phyloP scores from a whole-genome alignment of 2,797 vertebrate species.

The Xiphorhynchus erythropygius region DNA sequence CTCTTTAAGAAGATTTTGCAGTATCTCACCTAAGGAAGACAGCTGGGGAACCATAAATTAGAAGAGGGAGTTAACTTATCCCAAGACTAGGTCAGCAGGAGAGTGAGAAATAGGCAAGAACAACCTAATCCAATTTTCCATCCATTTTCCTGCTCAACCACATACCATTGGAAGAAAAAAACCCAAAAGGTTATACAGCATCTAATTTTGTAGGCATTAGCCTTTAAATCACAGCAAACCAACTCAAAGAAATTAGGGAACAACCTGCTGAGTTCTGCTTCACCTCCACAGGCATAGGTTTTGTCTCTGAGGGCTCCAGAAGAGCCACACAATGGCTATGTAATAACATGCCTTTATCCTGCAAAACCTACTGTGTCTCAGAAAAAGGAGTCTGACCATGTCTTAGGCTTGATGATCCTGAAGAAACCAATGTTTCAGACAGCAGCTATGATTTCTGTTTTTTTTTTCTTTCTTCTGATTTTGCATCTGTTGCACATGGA shows the following conservation, averaged over 20 bases:
- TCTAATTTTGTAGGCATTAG: constrained; percentile 36
- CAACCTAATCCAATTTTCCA: constrained; percentile 18
- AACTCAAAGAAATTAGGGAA: constrained; percentile 2
- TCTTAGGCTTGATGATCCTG: background rate
- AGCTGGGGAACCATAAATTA: background rate
- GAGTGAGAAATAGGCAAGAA: constrained; percentile 13
- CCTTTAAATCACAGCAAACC: constrained; percentile 34
- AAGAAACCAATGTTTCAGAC: background rate
- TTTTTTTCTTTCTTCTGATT: background rate
- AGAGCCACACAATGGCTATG: background rate
- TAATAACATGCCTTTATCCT: background rate
- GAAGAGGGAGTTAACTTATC: constrained; percentile 6
- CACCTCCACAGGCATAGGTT: background rate
- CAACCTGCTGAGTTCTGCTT: background rate
- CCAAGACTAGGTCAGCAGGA: background rate
- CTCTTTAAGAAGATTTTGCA: background rate
- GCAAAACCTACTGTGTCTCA: background rate
- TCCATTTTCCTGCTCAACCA: constrained; percentile 22
- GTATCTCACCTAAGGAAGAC: background rate
- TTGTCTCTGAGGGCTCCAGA: constrained; percentile 12
- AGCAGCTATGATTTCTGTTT: background rate
- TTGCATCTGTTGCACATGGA: background rate
- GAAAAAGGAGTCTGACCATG: background rate
- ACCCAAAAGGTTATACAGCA: background rate
- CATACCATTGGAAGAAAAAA: background rate